A percentile compares a stretch with the other conserved stretches of the same genome.
Evolutionary conservation across 2,888 invertebrate species (phyloP).

Genomic region (Drosophila birchii): DNA sequence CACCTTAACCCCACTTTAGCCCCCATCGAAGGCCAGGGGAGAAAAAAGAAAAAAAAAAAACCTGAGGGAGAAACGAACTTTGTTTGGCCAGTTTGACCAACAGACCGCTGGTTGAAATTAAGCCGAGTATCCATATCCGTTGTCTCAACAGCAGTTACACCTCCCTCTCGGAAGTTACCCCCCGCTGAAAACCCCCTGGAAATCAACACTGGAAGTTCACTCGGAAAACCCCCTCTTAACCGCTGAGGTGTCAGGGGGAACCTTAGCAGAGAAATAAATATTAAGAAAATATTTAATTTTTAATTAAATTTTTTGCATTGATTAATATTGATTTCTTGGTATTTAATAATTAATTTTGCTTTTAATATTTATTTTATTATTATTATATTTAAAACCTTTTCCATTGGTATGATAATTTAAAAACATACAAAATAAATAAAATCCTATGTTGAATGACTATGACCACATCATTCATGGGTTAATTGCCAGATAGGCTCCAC

Average conservation of each 20-base stretch:
- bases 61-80: conserved; percentile 18
- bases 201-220: not conserved
- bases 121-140: conserved; percentile 68
- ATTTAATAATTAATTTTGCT: not conserved
- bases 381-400: too few relatives aligned
- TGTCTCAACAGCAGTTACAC: conserved; percentile 25
- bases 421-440: too few relatives aligned
- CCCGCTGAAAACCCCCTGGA: not conserved
- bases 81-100: conserved; percentile 70
- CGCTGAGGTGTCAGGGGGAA: not conserved
- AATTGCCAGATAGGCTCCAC: not conserved
- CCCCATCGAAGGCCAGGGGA: not conserved
- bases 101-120: conserved; percentile 63
- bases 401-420: too few relatives aligned
- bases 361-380: not conserved
- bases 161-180: conserved; percentile 3
- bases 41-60: not conserved
- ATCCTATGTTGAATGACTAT: too few relatives aligned
- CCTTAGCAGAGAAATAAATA: not conserved
- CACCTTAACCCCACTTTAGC: conserved; percentile 18
- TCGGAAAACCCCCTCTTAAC: not conserved
- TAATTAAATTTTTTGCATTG: not conserved
- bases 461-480: conserved; percentile 14
- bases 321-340: not conserved
- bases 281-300: not conserved